Base-by-base conservation (phyloP, 2,113 vertebrate genomes). In the Thinocorus orbignyianus region DNA sequence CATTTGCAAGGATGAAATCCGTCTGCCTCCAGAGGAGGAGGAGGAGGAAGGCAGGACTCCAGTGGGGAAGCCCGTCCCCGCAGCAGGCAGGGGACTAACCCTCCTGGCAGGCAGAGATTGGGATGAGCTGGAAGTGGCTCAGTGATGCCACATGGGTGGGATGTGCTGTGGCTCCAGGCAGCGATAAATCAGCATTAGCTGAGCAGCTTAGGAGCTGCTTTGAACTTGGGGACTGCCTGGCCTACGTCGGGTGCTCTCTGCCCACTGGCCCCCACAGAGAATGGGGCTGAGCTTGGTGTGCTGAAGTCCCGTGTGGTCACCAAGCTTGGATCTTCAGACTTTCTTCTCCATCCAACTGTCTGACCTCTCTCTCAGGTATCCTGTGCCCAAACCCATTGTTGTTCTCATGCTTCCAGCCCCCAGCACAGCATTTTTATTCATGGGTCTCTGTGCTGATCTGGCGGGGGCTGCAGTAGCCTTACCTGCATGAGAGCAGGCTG, bases 1-100 rank as follows among this genome's bases (percentile, higher is more conserved):
- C 24, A 12, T 65, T 84, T 86, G 30, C 58, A 54, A 72, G 79
- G 85, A 66, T 4, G 4, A 54, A 62, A 37, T 28, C 17, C 65
- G 39, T 55, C 26, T 68, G 73, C 55, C 55, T 51, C 0, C 28
- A 46, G 46, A 46, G 28, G 28, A 1, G 74, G 39, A 85, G 52
- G 66, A 82, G 39, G 83, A 51, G 24, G 79, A 33, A 33, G 79
- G 49, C 9, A 74, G 61, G 76, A 35, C 16, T 16, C 23, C 0
- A 0, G 5, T 1, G 1, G 83, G 81, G 71, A 58, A 88, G 62
- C 31, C n/a, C 1, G 0, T 86, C n/a, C 35, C 46, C 0, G 1
- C 44, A 37, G 54, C 0, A 0, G 54, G 42, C 60, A 62, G 58
- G 41, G n/a, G 25, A 64, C 8, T 1, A 6, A 17, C 46, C 26